phyloP scores from a whole-genome alignment of 2,888 invertebrate species.

The Sphaerophoria taeniata region DNA sequence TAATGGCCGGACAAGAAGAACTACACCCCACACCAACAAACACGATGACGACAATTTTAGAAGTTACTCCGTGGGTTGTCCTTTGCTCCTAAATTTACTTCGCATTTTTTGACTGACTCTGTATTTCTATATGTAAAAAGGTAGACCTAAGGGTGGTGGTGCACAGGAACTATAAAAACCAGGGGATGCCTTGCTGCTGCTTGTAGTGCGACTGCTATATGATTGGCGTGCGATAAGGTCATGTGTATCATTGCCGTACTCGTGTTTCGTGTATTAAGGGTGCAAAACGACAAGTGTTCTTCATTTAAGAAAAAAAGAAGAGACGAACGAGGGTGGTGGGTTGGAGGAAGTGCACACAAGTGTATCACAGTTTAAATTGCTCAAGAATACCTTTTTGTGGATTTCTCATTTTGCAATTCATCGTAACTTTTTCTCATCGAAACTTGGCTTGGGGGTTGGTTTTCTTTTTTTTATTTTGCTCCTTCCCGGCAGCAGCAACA shows the following conservation, averaged over 20 bases:
- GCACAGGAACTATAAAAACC: not conserved
- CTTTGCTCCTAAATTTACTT: conserved; percentile 43
- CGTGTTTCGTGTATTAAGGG: conserved; percentile 36
- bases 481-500: not conserved
- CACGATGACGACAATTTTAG: conserved; percentile 15
- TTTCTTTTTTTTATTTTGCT: not conserved
- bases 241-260: conserved; percentile 50
- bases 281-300: conserved; percentile 45
- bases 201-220: conserved; percentile 40
- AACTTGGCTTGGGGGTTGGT: conserved; percentile 9
- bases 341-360: conserved; percentile 59
- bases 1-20: conserved; percentile 32
- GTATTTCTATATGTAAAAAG: conserved; percentile 34
- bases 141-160: conserved; percentile 23
- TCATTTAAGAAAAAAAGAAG: conserved; percentile 9
- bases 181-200: conserved; percentile 7
- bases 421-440: conserved; percentile 40
- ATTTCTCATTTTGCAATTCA: conserved; percentile 67
- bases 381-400: conserved; percentile 64
- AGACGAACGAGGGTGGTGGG: not conserved
- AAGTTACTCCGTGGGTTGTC: conserved; percentile 59
- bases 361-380: conserved; percentile 72
- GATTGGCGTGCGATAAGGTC: conserved; percentile 72
- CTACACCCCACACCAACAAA: conserved; percentile 11
- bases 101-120: conserved; percentile 44